These are phyloP conservation scores for Calonectris borealis DNA, from an alignment of 2,113 vertebrate genomes.

Conservation along the genomic window DNA sequence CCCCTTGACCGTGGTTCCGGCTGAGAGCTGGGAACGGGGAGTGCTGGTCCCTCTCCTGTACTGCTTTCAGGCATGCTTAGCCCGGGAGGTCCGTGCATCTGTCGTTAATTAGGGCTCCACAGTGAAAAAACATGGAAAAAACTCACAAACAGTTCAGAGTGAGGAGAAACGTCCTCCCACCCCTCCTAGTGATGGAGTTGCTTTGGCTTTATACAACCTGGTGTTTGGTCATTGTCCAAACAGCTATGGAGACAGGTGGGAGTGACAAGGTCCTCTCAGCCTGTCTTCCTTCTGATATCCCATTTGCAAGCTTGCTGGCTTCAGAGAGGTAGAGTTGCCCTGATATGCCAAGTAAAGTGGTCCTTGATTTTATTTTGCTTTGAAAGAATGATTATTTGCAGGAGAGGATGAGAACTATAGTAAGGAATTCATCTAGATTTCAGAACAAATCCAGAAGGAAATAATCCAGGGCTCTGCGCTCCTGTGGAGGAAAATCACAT, in stretches of 20 bases:
- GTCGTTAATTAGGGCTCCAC: background rate
- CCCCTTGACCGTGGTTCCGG: rapidly evolving
- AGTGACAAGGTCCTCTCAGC: background rate
- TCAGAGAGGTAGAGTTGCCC: background rate
- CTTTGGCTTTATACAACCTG: background rate
- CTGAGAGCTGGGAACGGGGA: background rate
- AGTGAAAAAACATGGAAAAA: background rate
- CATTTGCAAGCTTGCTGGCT: background rate
- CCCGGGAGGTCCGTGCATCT: background rate
- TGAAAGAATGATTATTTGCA: background rate
- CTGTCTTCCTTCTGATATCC: background rate
- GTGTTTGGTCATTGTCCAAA: background rate
- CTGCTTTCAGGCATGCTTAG: background rate
- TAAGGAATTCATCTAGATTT: background rate
- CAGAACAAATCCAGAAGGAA: background rate
- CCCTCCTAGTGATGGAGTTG: background rate
- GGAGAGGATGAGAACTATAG: background rate
- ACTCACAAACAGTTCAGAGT: background rate
- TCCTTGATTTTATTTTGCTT: background rate
- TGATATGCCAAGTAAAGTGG: no score
- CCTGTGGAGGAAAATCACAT: background rate
- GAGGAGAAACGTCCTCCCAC: background rate
- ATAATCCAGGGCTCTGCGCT: background rate
- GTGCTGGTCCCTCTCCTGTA: background rate
- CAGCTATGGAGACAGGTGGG: background rate